Evolutionary conservation across 92 coral and sea anemone species (phyloP).

Genomic region (Desmophyllum pertusum): DNA sequence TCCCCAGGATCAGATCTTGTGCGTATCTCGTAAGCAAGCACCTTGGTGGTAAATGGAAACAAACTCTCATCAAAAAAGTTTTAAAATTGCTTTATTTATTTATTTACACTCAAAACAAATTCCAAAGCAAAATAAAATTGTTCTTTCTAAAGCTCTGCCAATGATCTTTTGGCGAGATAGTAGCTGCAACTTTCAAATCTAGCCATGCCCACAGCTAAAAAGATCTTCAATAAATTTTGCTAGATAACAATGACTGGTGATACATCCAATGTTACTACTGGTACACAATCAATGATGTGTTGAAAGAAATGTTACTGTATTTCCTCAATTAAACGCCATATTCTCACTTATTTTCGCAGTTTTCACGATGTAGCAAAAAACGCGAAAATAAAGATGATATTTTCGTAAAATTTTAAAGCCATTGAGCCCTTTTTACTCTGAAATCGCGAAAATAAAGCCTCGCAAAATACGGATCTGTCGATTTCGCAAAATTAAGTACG

Average conservation of each 20-base stretch:
- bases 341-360: too few relatives aligned
- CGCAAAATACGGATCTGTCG: too few relatives aligned
- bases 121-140: constrained; percentile 10
- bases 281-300: background rate
- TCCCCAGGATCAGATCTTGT: too few relatives aligned
- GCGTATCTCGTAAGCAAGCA: too few relatives aligned
- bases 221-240: background rate
- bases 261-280: background rate
- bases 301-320: too few relatives aligned
- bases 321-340: too few relatives aligned
- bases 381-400: too few relatives aligned
- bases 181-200: background rate
- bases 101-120: constrained; percentile 2
- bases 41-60: background rate
- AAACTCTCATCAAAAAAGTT: background rate
- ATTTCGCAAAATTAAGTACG: too few relatives aligned
- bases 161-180: background rate
- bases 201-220: background rate
- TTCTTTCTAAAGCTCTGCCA: background rate
- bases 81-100: background rate
- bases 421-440: too few relatives aligned
- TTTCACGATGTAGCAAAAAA: too few relatives aligned
- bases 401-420: too few relatives aligned
- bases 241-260: background rate
- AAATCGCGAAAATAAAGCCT: too few relatives aligned